These are phyloP conservation scores for Cichladusa arquata DNA, from an alignment of 2,113 vertebrate species.

Conservation along the genomic window DNA sequence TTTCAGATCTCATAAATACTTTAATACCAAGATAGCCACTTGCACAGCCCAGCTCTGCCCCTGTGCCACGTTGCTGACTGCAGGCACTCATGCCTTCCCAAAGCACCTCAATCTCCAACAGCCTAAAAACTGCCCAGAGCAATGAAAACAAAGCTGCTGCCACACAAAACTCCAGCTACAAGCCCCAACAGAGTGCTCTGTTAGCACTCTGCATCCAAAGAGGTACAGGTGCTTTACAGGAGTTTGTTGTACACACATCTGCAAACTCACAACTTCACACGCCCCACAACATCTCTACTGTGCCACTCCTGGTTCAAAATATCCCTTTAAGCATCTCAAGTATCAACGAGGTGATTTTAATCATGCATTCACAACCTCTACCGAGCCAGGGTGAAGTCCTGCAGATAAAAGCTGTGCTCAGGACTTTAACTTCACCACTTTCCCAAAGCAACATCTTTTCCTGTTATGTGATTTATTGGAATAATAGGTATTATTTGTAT, in stretches of 20 bases:
- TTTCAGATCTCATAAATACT: background rate
- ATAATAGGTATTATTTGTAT: constrained; percentile 12
- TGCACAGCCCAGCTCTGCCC: background rate
- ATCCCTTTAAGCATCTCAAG: background rate
- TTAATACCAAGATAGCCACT: background rate
- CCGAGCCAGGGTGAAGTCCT: background rate
- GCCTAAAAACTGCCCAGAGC: background rate
- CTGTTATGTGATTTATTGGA: background rate
- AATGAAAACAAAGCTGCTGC: background rate
- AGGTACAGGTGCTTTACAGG: background rate
- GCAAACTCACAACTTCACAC: background rate
- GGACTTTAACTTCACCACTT: background rate
- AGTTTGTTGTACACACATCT: background rate
- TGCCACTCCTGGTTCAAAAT: background rate
- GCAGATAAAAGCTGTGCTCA: constrained; percentile 18
- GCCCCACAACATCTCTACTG: accelerated
- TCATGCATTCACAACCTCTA: background rate
- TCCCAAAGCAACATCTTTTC: background rate
- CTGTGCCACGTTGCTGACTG: accelerated
- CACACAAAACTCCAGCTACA: background rate
- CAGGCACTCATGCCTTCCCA: background rate
- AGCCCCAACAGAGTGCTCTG: too few species aligned
- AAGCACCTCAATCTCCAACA: background rate
- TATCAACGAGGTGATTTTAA: background rate
- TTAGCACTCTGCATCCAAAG: background rate